phyloP scores from a whole-genome alignment of 2,797 vertebrate genomes.

The Corythornis leucogaster region DNA sequence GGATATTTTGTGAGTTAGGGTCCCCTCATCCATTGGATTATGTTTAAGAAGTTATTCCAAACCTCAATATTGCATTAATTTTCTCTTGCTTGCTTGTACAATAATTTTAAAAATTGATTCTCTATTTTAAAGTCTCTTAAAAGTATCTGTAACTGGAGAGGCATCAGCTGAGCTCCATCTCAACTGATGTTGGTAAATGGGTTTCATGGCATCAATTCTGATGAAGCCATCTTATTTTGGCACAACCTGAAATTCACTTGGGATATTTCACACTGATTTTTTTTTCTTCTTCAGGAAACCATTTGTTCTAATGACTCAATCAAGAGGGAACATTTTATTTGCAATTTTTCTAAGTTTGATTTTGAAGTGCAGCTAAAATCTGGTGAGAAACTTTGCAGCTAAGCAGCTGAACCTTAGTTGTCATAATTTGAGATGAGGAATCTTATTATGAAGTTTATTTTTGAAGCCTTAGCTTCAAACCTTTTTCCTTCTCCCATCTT shows the following conservation, averaged over 20 bases:
- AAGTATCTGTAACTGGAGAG: constrained; percentile 33
- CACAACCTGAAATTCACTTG: constrained; percentile 19
- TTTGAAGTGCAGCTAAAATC: background rate
- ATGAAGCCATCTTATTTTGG: constrained; percentile 43
- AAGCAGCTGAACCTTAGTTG: background rate
- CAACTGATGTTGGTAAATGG: constrained; percentile 44
- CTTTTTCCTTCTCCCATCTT: background rate
- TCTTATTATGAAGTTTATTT: background rate
- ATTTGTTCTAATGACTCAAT: background rate
- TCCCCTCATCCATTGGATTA: background rate
- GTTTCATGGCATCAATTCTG: constrained; percentile 38
- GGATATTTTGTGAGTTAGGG: background rate
- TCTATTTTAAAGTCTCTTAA: constrained; percentile 18
- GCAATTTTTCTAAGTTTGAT: background rate
- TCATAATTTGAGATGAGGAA: background rate
- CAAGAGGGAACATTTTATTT: background rate
- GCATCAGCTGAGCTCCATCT: constrained; percentile 24
- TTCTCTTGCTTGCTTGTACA: background rate
- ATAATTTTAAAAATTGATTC: constrained; percentile 47
- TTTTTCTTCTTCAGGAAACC: background rate
- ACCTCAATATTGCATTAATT: constrained; percentile 18
- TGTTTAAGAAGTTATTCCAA: constrained; percentile 23
- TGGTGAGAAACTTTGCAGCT: background rate
- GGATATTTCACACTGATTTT: background rate
- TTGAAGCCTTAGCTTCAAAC: background rate